Evolutionary conservation across 92 coral and sea anemone genomes (phyloP), one percentile per base, ranked within the genome.

Genomic region (Palythoa grandis): DNA sequence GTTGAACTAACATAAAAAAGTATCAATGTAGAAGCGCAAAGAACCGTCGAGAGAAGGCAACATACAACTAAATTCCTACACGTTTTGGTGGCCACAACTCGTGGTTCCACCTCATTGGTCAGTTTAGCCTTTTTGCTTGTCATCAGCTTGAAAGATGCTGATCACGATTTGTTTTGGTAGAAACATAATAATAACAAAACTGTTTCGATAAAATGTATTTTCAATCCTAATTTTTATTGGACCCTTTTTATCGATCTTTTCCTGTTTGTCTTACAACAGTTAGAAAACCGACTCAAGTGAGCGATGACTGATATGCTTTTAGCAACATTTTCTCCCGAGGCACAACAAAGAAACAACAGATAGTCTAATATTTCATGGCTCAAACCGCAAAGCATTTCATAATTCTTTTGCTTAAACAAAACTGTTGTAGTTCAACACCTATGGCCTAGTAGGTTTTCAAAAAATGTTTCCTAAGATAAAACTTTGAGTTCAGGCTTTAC

Each of bases 271-370:
- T 69, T 69, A 25, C 19, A 5, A 22, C 74, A 29, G 40, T 69
- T 69, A 58, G 5, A 58, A 58, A 11, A 58, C 19, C 20, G 65
- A 15, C 20, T 11, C 13, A 69, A 69, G 43, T 25, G 47, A 29
- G 15, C 24, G 78, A 50, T 76, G 82, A 76, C 24, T 54, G 82
- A 76, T 22, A 17, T 14, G 63, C 5, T 37, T 58, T 53, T 37
- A 54, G 82, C 11, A 25, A 76, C 13, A 76, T 10, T 14, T 43
- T 56, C n/a, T 2, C 66, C 80, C 10, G 38, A 76, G 25, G 63
- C 13, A 25, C 78, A 72, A n/a, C 23, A 16, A 72, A 39, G 54
- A 14, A 72, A 12, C 5, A 16, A 70, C 23, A 23, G 29, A 19
- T 22, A 43, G 22, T 43, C 54, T 43, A 13, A 72, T 14, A 12